phyloP scores from a whole-genome alignment of 2,888 invertebrate genomes.

The Acleris literana region DNA sequence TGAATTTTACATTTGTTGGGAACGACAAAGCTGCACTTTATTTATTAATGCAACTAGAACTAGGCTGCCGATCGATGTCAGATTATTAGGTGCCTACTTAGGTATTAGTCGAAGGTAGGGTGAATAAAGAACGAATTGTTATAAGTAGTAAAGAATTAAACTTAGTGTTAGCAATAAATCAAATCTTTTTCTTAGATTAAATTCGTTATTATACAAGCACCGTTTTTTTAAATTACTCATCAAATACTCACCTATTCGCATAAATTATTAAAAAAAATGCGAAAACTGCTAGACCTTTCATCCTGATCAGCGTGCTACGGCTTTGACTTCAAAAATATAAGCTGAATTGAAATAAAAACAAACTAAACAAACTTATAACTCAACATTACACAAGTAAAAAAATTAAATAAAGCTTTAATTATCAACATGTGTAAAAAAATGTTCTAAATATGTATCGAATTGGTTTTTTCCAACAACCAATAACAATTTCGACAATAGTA shows the following conservation, averaged over 20 bases:
- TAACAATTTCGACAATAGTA: neutral
- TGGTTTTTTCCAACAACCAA: neutral
- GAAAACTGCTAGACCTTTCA: slow-evolving; percentile 19
- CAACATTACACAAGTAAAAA: no score
- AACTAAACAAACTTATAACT: no score
- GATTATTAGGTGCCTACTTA: neutral
- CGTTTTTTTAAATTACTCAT: neutral
- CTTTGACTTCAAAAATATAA: slow-evolving; percentile 9
- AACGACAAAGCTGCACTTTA: neutral
- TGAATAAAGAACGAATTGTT: no score
- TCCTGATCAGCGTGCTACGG: neutral
- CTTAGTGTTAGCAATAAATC: neutral
- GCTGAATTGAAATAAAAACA: slow-evolving; percentile 14
- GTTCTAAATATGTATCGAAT: neutral
- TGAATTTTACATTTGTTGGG: neutral
- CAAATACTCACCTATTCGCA: slow-evolving; percentile 25
- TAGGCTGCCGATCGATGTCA: neutral
- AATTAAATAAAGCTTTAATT: no score
- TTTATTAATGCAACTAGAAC: neutral
- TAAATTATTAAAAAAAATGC: slow-evolving; percentile 13
- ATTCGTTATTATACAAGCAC: neutral
- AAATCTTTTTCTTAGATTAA: neutral
- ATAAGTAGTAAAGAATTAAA: no score
- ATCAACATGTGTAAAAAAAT: neutral
- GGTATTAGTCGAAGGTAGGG: no score